These are phyloP conservation scores for Tuta absoluta DNA, from an alignment of 2,888 invertebrate species.

Conservation along the genomic window DNA sequence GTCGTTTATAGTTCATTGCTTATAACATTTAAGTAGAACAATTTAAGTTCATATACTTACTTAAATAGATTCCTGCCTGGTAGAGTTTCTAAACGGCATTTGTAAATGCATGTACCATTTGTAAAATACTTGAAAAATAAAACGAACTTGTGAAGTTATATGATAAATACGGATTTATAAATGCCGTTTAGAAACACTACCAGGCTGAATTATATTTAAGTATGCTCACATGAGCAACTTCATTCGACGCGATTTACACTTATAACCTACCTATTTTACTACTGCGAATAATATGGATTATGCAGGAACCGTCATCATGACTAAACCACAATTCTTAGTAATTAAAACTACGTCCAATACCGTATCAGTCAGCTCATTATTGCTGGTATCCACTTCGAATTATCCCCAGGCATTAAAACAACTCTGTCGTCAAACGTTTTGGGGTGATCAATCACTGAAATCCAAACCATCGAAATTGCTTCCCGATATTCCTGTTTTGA, in stretches of 20 bases:
- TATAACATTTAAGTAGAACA: slow-evolving; percentile 9
- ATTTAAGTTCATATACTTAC: background rate
- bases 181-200: no score
- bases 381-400: background rate
- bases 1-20: slow-evolving; percentile 9
- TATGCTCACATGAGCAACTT: no score
- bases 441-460: background rate
- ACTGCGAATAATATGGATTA: no score
- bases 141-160: no score
- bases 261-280: no score
- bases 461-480: background rate
- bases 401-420: background rate
- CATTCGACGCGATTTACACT: no score
- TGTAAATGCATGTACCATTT: background rate
- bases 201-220: no score
- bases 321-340: slow-evolving; percentile 1
- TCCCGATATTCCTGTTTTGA: background rate
- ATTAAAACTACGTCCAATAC: slow-evolving; percentile 1
- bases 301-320: background rate
- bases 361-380: background rate
- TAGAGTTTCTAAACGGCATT: background rate
- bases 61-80: background rate
- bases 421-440: background rate
- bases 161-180: no score
- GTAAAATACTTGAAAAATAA: no score